A percentile compares a stretch with the other conserved stretches of the same genome.
These are phyloP conservation scores for Herpetotheres cachinnans DNA, from an alignment of 2,113 vertebrate genomes.

Conservation along the genomic window DNA sequence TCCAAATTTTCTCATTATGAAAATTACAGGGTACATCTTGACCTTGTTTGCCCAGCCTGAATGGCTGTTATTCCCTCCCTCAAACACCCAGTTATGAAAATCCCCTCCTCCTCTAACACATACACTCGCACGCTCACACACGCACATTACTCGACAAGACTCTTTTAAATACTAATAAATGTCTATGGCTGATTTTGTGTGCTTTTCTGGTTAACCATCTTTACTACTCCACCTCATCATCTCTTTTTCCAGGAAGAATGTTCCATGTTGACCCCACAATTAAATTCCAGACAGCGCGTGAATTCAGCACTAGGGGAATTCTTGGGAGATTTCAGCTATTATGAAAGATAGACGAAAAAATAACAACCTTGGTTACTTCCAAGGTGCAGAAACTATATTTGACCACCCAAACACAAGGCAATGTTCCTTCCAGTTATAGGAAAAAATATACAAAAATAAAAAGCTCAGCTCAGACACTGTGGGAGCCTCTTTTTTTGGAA, in stretches of 20 bases:
- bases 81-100: neutral
- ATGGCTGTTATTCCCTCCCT: neutral
- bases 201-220: conserved; percentile 44
- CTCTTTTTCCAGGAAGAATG: conserved; percentile 39
- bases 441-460: neutral
- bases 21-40: neutral
- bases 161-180: conserved; percentile 22
- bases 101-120: neutral
- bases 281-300: conserved; percentile 43
- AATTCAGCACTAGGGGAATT: neutral
- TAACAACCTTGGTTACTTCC: neutral
- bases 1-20: neutral
- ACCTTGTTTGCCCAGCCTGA: neutral
- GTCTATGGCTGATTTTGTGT: neutral
- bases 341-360: neutral
- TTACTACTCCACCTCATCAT: neutral
- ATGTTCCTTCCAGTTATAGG: neutral
- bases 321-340: neutral
- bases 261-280: conserved; percentile 50
- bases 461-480: neutral
- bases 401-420: conserved; percentile 28
- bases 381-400: neutral
- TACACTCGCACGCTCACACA: neutral
- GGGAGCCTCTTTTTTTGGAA: conserved; percentile 10
- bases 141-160: neutral